Conservation (phyloP, 2,113 vertebrate species). For the Macroglossus sobrinus region DNA sequence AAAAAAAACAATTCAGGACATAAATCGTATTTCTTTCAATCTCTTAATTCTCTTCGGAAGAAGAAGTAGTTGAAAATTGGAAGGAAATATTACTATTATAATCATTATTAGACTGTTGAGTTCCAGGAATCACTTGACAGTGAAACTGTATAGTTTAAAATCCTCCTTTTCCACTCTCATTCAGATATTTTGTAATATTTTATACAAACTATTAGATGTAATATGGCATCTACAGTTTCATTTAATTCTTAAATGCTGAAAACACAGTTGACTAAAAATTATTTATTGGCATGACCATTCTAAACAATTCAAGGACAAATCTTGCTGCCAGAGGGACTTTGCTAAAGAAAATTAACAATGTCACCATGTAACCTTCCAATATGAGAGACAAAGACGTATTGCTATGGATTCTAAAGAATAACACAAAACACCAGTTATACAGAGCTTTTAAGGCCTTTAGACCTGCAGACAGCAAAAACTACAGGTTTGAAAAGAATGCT, state of each 20-base stretch:
- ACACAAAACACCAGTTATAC: background rate
- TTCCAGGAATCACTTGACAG: background rate
- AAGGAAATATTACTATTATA: background rate
- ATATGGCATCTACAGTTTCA: background rate
- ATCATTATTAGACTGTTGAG: background rate
- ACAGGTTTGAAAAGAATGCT: background rate
- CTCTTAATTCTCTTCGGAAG: background rate
- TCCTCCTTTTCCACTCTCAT: background rate
- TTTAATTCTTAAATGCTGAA: conserved; percentile 6
- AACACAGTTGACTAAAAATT: background rate
- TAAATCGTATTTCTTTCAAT: background rate
- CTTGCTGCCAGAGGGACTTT: background rate
- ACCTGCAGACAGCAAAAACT: background rate
- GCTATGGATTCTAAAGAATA: background rate
- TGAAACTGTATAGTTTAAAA: background rate
- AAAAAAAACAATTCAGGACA: background rate
- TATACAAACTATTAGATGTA: background rate
- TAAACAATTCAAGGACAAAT: conserved; percentile 30
- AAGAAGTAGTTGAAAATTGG: background rate
- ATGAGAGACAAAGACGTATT: background rate
- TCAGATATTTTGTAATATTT: background rate
- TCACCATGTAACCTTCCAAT: background rate
- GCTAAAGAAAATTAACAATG: conserved; percentile 38
- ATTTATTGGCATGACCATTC: background rate
- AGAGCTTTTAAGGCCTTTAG: background rate